Percentiles rank a stretch among this genome's conserved stretches.
Conservation (phyloP, 64 coral and sea anemone species). For the Porites lutea region DNA sequence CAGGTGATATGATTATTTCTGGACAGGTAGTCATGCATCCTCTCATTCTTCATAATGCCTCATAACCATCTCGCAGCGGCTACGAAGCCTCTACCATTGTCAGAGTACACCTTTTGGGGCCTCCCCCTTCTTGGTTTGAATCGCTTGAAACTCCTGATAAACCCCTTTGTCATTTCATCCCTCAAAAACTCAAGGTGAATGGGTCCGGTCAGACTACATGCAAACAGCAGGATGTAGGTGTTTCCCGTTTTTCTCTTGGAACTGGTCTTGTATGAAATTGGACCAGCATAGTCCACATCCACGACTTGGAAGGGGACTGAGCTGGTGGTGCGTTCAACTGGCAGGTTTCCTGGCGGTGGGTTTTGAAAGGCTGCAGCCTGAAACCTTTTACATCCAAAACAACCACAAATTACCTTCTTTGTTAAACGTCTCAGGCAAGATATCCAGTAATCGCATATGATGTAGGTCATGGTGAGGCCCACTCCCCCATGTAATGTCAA, state of each 20-base stretch:
- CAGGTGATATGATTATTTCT: conserved; percentile 1
- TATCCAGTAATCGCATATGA: conserved; percentile 64
- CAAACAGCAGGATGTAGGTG: conserved; percentile 67
- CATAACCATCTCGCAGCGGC: too few relatives aligned
- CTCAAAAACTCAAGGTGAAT: conserved; percentile 54
- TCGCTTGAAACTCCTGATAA: too few relatives aligned
- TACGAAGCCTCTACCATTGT: too few relatives aligned
- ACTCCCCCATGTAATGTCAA: conserved; percentile 68
- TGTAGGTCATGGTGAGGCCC: conserved; percentile 54
- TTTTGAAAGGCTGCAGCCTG: conserved; percentile 18
- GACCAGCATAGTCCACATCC: conserved; percentile 45
- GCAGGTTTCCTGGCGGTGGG: conserved; percentile 46
- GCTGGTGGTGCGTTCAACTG: background rate
- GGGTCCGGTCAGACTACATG: conserved; percentile 69
- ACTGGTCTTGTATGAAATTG: conserved; percentile 41
- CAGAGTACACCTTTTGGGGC: too few relatives aligned
- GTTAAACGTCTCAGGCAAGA: conserved; percentile 48
- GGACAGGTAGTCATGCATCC: background rate
- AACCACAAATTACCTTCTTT: conserved; percentile 28
- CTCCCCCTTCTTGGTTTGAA: too few relatives aligned
- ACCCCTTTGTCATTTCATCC: conserved; percentile 7
- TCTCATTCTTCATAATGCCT: too few relatives aligned
- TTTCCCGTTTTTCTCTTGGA: conserved; percentile 33
- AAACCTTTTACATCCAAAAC: conserved; percentile 54
- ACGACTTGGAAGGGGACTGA: conserved; percentile 53